These are phyloP conservation scores for Tylochromis polylepis DNA, from an alignment of 2,113 vertebrate genomes.

Conservation along the genomic window DNA sequence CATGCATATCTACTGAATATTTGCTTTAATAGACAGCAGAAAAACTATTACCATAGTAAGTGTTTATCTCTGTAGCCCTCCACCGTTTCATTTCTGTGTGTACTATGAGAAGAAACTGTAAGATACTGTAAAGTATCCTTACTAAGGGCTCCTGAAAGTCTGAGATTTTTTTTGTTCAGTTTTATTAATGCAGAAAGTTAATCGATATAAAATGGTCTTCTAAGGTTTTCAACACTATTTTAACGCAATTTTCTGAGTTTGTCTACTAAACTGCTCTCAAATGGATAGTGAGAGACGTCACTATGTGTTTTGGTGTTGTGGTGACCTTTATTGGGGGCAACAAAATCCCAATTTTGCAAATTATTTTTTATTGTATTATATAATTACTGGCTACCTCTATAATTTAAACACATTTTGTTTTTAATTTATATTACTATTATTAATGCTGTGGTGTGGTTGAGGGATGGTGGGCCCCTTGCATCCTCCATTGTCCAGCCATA, in stretches of 20 bases:
- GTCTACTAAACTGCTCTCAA: background rate
- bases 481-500: accelerated
- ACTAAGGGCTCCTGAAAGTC: background rate
- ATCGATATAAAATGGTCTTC: background rate
- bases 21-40: background rate
- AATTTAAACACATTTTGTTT: background rate
- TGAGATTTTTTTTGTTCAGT: accelerated
- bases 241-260: background rate
- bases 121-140: background rate
- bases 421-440: background rate
- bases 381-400: no score
- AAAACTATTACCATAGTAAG: background rate
- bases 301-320: background rate
- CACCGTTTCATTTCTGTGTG: accelerated
- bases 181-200: background rate
- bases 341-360: background rate
- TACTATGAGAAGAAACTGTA: background rate
- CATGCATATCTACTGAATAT: background rate
- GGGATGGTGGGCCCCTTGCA: background rate
- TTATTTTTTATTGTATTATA: no score
- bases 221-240: background rate
- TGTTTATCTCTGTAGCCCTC: background rate
- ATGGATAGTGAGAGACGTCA: background rate
- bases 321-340: background rate
- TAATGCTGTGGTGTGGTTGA: background rate